Base-by-base conservation (phyloP, 2,113 vertebrate genomes). In the Corythornis madagascariensis region DNA sequence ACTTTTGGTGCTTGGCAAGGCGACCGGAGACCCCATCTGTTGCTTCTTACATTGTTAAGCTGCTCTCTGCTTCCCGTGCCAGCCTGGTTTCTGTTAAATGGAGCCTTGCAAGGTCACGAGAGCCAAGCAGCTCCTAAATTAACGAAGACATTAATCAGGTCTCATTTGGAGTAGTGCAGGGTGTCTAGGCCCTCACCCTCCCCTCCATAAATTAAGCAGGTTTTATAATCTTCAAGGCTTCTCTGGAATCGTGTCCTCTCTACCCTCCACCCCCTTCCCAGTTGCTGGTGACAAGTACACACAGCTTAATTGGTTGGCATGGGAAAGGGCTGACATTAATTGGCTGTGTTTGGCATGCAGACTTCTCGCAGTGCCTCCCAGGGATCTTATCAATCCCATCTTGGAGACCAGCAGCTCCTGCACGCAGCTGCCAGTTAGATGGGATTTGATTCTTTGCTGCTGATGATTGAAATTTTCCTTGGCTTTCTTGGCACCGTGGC, bases 291-390 rank as follows among this genome's bases (percentile, higher is more conserved):
- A 97, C 97, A 97, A 93, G 95, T 35, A 57, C 82, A 66, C 93
- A 91, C 86, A 75, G 96, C 97, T 97, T 97, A 97, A 97, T 97
- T 95, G 97, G 96, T 94, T 97, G 97, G 97, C 96, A 97, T 97
- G 96, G 97, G 96, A 95, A 92, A 95, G 95, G 89, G 86, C 96
- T 97, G 97, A 94, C 95, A 96, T 96, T 96, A 97, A 97, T 97
- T 92, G 97, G 96, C 97, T 95, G 96, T 59, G 95, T 96, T 97
- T 97, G 97, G 97, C 96, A 96, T 20, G 73, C 95, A 72, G 90
- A 52, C 83, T 73, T 33, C 87, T 80, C 75, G 50, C 94, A 88
- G 92, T 1, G 77, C 96, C 96, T 96, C 97, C 94, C 95, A 79
- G 96, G 96, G 97, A 96, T 93, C 61, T 96, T 96, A 96, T 96